phyloP scores from a whole-genome alignment of 2,888 invertebrate genomes.

The Napeogenes inachia region DNA sequence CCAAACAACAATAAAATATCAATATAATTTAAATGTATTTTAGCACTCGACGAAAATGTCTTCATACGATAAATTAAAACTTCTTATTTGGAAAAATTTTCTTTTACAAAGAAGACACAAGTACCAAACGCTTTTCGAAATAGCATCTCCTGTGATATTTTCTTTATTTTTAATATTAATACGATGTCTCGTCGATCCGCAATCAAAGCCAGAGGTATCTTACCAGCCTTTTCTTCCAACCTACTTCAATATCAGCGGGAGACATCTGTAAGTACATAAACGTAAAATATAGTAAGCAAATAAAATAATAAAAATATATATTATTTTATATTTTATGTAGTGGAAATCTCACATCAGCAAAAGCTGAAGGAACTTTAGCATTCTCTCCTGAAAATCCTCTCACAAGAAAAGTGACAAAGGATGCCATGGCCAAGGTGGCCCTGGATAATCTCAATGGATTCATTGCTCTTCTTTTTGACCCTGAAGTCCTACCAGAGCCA shows the following conservation, averaged over 20 bases:
- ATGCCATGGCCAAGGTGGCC: constrained; percentile 63
- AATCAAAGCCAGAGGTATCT: constrained; percentile 56
- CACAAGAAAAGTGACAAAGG: constrained; percentile 56
- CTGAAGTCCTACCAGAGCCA: constrained; percentile 59
- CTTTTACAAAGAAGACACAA: constrained; percentile 85
- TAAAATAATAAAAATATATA: neutral
- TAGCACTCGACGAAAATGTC: constrained; percentile 46
- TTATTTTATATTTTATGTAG: constrained; percentile 35
- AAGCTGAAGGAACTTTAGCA: constrained; percentile 60
- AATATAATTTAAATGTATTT: constrained; percentile 8
- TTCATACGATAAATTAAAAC: constrained; percentile 78
- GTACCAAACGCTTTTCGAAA: constrained; percentile 83
- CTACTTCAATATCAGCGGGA: constrained; percentile 61
- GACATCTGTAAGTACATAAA: constrained; percentile 54
- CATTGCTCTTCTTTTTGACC: constrained; percentile 55
- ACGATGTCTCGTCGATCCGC: constrained; percentile 82
- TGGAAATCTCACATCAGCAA: constrained; percentile 58
- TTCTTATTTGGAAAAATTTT: constrained; percentile 91
- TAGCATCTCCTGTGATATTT: constrained; percentile 83
- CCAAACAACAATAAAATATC: neutral
- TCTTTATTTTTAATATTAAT: constrained; percentile 83
- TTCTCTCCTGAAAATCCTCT: constrained; percentile 67
- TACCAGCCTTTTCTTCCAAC: constrained; percentile 64
- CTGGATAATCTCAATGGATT: constrained; percentile 62
- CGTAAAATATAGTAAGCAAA: neutral